Evolutionary conservation across 2,113 vertebrate genomes (phyloP).

Genomic region (Phalacrocorax brasilianus): DNA sequence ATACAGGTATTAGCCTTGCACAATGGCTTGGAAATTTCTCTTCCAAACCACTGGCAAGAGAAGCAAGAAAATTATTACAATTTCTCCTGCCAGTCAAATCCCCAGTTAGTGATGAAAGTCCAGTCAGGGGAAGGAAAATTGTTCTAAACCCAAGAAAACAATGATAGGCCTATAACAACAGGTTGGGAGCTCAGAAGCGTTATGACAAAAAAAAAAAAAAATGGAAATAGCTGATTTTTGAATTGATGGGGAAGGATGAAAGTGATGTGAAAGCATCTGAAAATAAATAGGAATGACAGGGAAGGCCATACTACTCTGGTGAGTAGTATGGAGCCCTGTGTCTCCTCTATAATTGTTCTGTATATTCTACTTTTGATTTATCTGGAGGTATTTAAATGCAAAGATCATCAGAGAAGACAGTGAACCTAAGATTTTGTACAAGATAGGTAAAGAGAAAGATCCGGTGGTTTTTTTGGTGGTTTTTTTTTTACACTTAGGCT

Average conservation of each 20-base stretch:
- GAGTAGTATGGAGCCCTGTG: neutral
- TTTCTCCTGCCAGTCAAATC: neutral
- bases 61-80: neutral
- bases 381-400: neutral
- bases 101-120: neutral
- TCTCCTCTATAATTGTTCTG: neutral
- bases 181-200: neutral
- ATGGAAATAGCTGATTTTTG: neutral
- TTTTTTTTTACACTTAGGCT: neutral
- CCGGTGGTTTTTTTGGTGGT: too few species aligned
- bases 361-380: neutral
- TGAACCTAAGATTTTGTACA: neutral
- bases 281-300: neutral
- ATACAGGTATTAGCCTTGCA: accelerated
- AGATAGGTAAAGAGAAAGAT: neutral
- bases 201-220: neutral
- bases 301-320: neutral
- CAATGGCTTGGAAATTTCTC: neutral
- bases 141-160: neutral
- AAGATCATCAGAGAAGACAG: neutral
- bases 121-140: neutral
- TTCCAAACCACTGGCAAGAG: neutral
- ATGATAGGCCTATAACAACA: neutral
- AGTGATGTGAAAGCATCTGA: neutral
- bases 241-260: neutral